Evolutionary conservation across 1,140 invertebrate genomes (phyloP).

Genomic region (Pinna nobilis): DNA sequence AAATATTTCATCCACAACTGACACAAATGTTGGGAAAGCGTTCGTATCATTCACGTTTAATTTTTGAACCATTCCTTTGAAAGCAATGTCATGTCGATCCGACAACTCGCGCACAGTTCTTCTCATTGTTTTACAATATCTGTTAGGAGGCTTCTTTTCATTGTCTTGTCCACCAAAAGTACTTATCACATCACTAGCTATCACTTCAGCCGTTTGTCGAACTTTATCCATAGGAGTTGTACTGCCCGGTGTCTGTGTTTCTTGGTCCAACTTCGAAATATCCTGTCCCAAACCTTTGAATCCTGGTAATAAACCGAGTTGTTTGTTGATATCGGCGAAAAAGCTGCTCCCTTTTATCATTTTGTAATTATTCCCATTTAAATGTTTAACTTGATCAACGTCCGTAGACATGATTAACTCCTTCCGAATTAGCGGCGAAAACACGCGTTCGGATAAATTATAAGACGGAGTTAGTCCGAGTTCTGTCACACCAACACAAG

Average conservation of each 20-base stretch:
- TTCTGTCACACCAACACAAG: too few species aligned
- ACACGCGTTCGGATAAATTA: not conserved
- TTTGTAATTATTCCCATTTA: constrained; percentile 42
- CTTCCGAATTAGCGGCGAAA: not conserved
- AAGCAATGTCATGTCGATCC: constrained; percentile 79
- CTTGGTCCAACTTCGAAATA: constrained; percentile 57
- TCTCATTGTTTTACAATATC: constrained; percentile 71
- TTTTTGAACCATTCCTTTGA: constrained; percentile 80
- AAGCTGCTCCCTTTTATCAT: constrained; percentile 46
- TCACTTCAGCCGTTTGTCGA: constrained; percentile 64
- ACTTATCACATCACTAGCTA: constrained; percentile 63
- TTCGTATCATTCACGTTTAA: constrained; percentile 77
- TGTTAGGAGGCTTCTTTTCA: constrained; percentile 57
- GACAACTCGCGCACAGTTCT: constrained; percentile 70
- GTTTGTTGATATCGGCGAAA: constrained; percentile 65
- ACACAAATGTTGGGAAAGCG: constrained; percentile 78
- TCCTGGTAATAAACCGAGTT: constrained; percentile 59
- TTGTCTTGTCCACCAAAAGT: constrained; percentile 50
- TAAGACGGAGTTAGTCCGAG: too few species aligned
- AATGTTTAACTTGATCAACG: constrained; percentile 13
- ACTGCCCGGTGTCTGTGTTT: constrained; percentile 56
- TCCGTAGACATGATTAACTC: constrained; percentile 10
- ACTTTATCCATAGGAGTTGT: constrained; percentile 62
- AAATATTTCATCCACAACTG: constrained; percentile 80
- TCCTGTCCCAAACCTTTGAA: constrained; percentile 56